phyloP scores from a whole-genome alignment of 2,888 invertebrate genomes.

The Himalopsyche japonica region DNA sequence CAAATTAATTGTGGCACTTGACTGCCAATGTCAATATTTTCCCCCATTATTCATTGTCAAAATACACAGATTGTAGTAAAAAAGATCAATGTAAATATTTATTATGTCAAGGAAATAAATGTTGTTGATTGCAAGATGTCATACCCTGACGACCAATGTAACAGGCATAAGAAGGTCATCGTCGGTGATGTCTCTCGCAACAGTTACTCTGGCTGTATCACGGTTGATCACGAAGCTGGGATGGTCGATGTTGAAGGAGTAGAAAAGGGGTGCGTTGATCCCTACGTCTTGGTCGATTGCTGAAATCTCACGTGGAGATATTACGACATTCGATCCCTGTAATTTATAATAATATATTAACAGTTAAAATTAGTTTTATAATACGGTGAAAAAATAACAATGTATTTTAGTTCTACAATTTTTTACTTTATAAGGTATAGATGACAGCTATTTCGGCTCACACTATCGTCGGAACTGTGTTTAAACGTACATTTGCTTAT shows the following conservation, averaged over 20 bases:
- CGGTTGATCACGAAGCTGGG: constrained; percentile 66
- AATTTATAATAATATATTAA: constrained; percentile 9
- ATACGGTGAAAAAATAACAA: too few relatives aligned
- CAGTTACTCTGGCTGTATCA: constrained; percentile 65
- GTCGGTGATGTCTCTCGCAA: constrained; percentile 62
- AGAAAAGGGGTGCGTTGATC: constrained; percentile 74
- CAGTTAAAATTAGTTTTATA: neutral
- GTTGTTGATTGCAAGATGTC: neutral
- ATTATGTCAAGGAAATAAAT: too few relatives aligned
- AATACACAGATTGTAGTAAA: too few relatives aligned
- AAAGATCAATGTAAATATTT: too few relatives aligned
- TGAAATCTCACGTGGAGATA: constrained; percentile 72
- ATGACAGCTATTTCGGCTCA: too few relatives aligned
- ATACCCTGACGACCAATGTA: constrained; percentile 78
- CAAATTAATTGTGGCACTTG: too few relatives aligned
- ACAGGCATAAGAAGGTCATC: constrained; percentile 69
- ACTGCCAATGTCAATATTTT: too few relatives aligned
- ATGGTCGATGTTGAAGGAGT: constrained; percentile 70
- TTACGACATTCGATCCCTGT: constrained; percentile 66
- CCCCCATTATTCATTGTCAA: too few relatives aligned
- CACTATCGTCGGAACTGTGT: too few relatives aligned
- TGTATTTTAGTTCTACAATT: too few relatives aligned
- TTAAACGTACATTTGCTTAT: too few relatives aligned
- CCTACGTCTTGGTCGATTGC: constrained; percentile 83
- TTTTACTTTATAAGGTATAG: too few relatives aligned